These are phyloP conservation scores for Acanthopleura granulata DNA, from an alignment of 2,888 invertebrate species.

Conservation along the genomic window DNA sequence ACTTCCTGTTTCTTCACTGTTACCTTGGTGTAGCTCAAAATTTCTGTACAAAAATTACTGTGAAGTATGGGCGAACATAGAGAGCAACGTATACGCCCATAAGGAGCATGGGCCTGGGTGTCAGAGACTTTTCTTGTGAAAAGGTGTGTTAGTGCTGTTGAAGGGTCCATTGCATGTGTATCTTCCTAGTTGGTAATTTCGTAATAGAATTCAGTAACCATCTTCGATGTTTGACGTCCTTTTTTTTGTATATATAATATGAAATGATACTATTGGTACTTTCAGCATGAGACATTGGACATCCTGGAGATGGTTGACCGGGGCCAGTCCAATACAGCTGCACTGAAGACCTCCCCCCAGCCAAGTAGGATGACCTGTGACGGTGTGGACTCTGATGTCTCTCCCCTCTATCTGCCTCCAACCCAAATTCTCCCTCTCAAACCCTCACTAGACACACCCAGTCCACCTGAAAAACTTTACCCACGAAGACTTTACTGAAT, in stretches of 20 bases:
- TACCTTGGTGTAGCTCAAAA: too few species aligned
- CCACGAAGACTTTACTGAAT: slow-evolving; percentile 31
- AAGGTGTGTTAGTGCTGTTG: too few species aligned
- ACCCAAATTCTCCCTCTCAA: slow-evolving; percentile 22
- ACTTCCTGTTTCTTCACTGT: too few species aligned
- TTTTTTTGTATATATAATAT: neutral
- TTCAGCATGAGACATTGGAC: neutral
- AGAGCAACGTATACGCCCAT: too few species aligned
- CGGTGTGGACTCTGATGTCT: slow-evolving; percentile 24
- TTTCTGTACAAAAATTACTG: too few species aligned
- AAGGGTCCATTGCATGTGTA: too few species aligned
- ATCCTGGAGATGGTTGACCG: slow-evolving; percentile 17
- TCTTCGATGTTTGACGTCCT: neutral
- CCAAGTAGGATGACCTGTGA: neutral
- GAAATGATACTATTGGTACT: neutral
- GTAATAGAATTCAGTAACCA: too few species aligned
- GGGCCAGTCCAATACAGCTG: neutral
- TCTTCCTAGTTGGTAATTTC: too few species aligned
- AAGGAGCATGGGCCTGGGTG: too few species aligned
- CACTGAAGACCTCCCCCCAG: neutral
- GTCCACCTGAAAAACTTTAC: slow-evolving; percentile 33
- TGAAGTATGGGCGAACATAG: too few species aligned
- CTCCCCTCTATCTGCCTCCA: slow-evolving; percentile 27
- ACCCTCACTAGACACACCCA: slow-evolving; percentile 23
- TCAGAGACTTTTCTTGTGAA: too few species aligned